These are phyloP conservation scores for Hemibagrus guttatus DNA, from an alignment of 2,797 vertebrate genomes.

Conservation along the genomic window DNA sequence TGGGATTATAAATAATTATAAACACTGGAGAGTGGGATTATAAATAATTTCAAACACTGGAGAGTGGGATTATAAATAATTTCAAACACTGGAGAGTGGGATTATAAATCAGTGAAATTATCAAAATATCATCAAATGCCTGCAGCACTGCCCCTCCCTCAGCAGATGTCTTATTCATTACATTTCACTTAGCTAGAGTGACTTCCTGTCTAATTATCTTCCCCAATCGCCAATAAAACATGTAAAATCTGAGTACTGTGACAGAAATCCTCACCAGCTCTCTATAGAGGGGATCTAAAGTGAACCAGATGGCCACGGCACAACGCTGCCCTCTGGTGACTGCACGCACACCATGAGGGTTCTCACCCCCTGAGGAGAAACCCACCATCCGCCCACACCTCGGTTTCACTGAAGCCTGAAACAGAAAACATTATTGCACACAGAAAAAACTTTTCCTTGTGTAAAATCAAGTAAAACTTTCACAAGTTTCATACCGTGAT, in stretches of 20 bases:
- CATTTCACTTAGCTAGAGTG: neutral
- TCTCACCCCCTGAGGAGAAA: conserved; percentile 95
- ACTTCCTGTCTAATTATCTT: neutral
- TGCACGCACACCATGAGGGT: conserved; percentile 93
- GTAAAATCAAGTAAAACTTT: neutral
- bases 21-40: no score
- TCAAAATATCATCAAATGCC: neutral
- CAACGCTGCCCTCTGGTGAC: conserved; percentile 94
- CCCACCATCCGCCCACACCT: conserved; percentile 93
- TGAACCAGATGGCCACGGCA: conserved; percentile 96
- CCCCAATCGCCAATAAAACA: neutral
- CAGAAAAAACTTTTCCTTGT: no score
- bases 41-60: no score
- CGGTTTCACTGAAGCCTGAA: conserved; percentile 92
- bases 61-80: no score
- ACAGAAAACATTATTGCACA: conserved; percentile 8
- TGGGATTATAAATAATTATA: no score
- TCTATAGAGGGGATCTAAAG: conserved; percentile 91
- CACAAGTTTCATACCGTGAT: conserved; percentile 81
- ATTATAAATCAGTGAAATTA: no score
- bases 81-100: no score
- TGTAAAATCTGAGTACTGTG: neutral
- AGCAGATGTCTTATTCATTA: neutral
- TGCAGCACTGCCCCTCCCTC: no score
- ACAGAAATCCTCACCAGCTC: conserved; percentile 83